Evolutionary conservation across 1,140 invertebrate genomes (phyloP).

Genomic region (Bombus picipes): DNA sequence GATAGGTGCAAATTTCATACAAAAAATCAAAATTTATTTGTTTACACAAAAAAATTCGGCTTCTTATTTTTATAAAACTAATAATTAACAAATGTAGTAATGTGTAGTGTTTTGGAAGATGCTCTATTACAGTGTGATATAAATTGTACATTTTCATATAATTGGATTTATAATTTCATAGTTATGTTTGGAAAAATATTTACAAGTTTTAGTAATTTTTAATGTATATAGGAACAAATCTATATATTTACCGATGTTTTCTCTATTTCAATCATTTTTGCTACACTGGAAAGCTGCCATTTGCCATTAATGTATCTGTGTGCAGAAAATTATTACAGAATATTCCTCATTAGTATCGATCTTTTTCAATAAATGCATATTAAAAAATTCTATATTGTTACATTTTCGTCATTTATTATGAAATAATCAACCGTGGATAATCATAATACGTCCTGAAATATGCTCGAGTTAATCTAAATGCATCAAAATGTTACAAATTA

Average conservation of each 20-base stretch:
- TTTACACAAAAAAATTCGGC: too few species aligned
- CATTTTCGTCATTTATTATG: not conserved
- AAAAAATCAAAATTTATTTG: not conserved
- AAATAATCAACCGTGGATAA: not conserved
- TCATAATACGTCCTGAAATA: not conserved
- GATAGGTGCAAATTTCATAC: not conserved
- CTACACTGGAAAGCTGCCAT: not conserved
- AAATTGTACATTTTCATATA: not conserved
- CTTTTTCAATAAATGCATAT: not conserved
- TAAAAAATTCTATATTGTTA: not conserved
- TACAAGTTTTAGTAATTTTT: not conserved
- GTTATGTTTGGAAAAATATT: not conserved
- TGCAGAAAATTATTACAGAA: not conserved
- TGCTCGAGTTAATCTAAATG: not conserved
- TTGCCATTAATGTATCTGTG: not conserved
- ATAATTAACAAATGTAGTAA: too few species aligned
- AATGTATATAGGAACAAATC: not conserved
- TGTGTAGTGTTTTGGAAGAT: not conserved
- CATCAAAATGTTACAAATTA: not conserved
- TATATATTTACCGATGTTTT: not conserved
- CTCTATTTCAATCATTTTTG: not conserved
- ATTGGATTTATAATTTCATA: not conserved
- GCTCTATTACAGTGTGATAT: not conserved
- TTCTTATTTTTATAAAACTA: too few species aligned
- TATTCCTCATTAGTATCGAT: not conserved